Conservation (phyloP, 2,113 vertebrate species). For the Callocephalon fimbriatum region DNA sequence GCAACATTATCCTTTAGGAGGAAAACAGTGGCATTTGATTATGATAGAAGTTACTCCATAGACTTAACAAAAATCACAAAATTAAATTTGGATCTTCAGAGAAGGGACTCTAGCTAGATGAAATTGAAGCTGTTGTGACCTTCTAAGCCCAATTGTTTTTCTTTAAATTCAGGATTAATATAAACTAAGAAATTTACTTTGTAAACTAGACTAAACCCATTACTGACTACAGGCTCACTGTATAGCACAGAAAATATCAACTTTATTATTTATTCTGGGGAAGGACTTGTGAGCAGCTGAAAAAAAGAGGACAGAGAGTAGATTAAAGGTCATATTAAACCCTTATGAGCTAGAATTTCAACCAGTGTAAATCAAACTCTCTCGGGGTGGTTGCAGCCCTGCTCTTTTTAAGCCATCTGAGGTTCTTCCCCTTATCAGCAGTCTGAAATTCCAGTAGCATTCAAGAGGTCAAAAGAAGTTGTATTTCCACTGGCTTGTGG, state of each 20-base stretch:
- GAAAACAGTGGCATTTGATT: background rate
- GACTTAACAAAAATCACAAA: background rate
- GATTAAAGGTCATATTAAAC: background rate
- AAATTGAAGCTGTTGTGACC: background rate
- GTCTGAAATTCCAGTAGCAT: background rate
- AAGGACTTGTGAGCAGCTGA: background rate
- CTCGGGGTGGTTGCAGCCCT: background rate
- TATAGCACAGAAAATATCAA: background rate
- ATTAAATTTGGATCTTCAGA: background rate
- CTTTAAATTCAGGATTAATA: background rate
- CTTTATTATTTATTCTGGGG: background rate
- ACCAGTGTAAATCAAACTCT: background rate
- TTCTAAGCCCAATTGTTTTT: background rate
- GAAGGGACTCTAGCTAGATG: background rate
- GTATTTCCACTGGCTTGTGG: background rate
- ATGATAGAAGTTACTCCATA: background rate
- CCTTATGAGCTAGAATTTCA: background rate
- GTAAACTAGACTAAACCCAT: background rate
- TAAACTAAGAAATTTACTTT: background rate
- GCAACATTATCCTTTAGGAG: background rate
- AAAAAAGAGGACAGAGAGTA: background rate
- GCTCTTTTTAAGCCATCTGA: background rate
- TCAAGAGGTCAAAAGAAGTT: background rate
- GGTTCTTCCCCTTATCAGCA: background rate
- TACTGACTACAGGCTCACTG: background rate